phyloP scores from a whole-genome alignment of 2,888 invertebrate species.

The Julus scanicus region DNA sequence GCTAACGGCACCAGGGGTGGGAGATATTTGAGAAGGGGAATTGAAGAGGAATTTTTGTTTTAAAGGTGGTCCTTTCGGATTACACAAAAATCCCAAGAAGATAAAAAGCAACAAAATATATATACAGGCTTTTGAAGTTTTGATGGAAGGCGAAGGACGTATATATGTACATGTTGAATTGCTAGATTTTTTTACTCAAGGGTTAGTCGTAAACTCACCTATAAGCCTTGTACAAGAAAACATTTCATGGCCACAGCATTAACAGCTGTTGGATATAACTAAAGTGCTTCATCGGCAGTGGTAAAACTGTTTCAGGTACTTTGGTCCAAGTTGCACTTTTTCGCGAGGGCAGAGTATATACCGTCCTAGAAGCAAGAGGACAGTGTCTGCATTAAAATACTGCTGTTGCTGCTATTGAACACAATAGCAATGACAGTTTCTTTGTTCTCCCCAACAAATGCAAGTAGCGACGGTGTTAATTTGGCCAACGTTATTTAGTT shows the following conservation, averaged over 20 bases:
- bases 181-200: background rate
- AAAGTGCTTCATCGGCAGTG: background rate
- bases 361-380: no score
- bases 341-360: no score
- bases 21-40: background rate
- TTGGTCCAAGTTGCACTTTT: background rate
- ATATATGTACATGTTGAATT: background rate
- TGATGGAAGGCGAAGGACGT: slow-evolving; percentile 20
- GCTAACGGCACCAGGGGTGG: slow-evolving; percentile 8
- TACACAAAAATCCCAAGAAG: background rate
- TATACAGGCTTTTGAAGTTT: background rate
- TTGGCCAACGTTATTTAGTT: background rate
- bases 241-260: background rate
- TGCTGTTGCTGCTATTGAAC: no score
- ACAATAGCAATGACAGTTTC: background rate
- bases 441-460: no score
- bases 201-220: background rate
- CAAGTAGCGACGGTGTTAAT: background rate
- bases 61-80: background rate
- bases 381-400: no score
- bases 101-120: background rate
- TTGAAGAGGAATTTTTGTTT: background rate
- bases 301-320: background rate
- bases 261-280: background rate
- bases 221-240: background rate